Evolutionary conservation across 2,797 vertebrate genomes (phyloP).

Genomic region (Microcaecilia unicolor): DNA sequence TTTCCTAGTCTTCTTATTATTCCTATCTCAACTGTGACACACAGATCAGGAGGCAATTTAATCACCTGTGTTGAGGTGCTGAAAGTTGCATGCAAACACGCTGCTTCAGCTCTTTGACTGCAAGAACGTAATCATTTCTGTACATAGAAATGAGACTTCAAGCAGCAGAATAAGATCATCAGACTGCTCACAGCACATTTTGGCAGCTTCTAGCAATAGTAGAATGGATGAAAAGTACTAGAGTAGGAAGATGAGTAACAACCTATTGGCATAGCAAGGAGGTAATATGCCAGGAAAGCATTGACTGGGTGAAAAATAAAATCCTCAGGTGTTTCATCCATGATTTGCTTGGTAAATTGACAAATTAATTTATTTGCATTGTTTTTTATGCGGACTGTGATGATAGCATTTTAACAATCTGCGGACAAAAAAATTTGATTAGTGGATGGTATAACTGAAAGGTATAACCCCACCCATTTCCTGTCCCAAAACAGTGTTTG

Average conservation of each 20-base stretch:
- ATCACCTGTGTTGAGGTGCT: not conserved
- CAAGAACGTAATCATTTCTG: not conserved
- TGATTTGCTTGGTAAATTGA: not conserved
- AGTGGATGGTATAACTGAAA: no score
- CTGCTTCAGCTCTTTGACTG: not conserved
- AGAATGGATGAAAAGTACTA: not conserved
- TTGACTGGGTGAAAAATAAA: not conserved
- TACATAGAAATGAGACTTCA: not conserved
- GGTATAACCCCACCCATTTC: no score
- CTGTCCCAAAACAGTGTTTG: no score
- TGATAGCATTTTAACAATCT: no score
- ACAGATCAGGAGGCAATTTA: not conserved
- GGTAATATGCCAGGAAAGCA: not conserved
- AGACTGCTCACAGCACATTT: accelerated
- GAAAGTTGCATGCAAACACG: not conserved
- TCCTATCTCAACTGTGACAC: not conserved
- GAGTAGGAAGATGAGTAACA: not conserved
- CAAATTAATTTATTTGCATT: no score
- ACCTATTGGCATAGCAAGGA: not conserved
- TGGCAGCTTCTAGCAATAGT: not conserved
- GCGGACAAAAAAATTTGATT: no score
- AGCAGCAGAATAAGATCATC: not conserved
- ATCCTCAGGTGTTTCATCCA: not conserved
- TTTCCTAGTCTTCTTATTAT: not conserved
- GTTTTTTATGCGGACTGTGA: no score